Percentiles rank a stretch among this genome's conserved stretches.
Evolutionary conservation across 2,888 invertebrate species (phyloP).

Genomic region (Girardia tigrina): DNA sequence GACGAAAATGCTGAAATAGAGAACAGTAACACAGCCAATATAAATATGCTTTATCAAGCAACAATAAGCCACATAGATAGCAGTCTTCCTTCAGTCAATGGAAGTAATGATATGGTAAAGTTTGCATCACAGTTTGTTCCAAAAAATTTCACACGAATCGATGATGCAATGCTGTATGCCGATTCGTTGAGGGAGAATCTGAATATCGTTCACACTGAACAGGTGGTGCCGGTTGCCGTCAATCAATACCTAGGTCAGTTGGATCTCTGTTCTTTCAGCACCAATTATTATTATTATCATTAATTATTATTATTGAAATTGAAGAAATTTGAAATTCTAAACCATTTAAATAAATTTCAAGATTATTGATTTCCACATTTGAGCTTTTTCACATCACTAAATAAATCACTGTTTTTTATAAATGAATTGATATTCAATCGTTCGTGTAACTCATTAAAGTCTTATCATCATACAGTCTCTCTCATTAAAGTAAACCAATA

Average conservation of each 20-base stretch:
- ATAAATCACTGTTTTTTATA: too few species aligned
- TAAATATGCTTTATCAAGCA: background rate
- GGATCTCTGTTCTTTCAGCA: background rate
- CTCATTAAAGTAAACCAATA: too few species aligned
- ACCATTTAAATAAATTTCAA: too few species aligned
- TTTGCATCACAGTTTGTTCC: background rate
- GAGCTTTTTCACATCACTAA: too few species aligned
- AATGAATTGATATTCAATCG: too few species aligned
- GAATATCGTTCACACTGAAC: background rate
- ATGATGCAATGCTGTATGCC: background rate
- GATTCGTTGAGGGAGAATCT: background rate
- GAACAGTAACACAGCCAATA: background rate
- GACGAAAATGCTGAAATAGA: background rate
- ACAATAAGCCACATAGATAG: background rate
- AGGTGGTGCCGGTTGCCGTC: background rate
- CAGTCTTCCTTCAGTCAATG: background rate
- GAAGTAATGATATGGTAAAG: background rate
- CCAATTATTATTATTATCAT: too few species aligned
- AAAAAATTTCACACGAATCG: background rate
- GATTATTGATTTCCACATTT: too few species aligned
- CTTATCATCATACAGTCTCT: too few species aligned
- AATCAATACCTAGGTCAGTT: background rate
- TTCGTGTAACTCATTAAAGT: too few species aligned
- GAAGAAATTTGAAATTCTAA: too few species aligned
- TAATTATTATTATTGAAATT: too few species aligned